Evolutionary conservation across 2,888 invertebrate genomes (phyloP).

Genomic region (Eledona agricola): DNA sequence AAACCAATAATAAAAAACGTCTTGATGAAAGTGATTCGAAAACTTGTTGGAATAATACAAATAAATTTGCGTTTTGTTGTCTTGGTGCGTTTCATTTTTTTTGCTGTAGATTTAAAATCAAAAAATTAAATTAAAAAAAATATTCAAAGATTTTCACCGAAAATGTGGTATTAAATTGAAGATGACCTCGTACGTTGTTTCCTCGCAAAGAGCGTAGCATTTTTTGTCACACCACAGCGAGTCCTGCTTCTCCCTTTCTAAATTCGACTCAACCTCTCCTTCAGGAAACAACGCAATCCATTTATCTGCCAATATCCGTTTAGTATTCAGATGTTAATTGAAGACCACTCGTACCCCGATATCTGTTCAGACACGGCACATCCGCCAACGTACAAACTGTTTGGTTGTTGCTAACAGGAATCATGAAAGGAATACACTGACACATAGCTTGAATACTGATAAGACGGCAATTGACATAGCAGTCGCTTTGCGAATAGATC

Average conservation of each 20-base stretch:
- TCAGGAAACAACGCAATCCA: slow-evolving; percentile 13
- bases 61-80: slow-evolving; percentile 8
- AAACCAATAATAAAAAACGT: slow-evolving; percentile 21
- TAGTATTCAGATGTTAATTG: no score
- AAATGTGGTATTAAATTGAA: slow-evolving; percentile 12
- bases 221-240: slow-evolving; percentile 10
- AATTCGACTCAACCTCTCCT: neutral
- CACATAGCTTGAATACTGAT: slow-evolving; percentile 20
- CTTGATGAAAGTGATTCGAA: slow-evolving; percentile 9
- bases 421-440: slow-evolving; percentile 19
- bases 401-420: slow-evolving; percentile 9
- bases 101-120: neutral
- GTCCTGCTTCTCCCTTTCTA: slow-evolving; percentile 16
- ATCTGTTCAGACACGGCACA: slow-evolving; percentile 15
- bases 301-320: no score
- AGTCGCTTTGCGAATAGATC: slow-evolving; percentile 20
- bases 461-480: slow-evolving; percentile 12
- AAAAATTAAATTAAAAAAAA: neutral
- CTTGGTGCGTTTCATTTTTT: no score
- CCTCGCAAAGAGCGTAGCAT: slow-evolving; percentile 15
- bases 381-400: slow-evolving; percentile 17
- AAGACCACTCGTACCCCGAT: slow-evolving; percentile 13
- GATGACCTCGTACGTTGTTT: neutral
- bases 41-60: slow-evolving; percentile 11
- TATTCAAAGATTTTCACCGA: neutral